These are phyloP conservation scores for Nezara viridula DNA, from an alignment of 2,888 invertebrate genomes.

Conservation along the genomic window DNA sequence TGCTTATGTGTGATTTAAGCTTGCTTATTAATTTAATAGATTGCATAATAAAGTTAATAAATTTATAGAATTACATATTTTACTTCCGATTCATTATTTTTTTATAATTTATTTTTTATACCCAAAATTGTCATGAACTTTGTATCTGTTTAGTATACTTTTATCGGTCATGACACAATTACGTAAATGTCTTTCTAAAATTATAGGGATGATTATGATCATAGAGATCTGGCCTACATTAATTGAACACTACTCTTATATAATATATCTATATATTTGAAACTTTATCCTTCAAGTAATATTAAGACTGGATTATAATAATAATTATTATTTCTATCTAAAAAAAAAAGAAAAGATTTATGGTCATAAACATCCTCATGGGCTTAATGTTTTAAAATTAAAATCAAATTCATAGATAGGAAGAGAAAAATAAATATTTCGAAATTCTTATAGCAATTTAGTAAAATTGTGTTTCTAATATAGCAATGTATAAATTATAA, in stretches of 20 bases:
- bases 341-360: background rate
- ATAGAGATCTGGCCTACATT: constrained; percentile 1
- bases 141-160: constrained; percentile 42
- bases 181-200: constrained; percentile 39
- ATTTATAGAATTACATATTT: background rate
- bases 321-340: background rate
- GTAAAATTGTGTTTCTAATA: constrained; percentile 46
- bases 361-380: constrained; percentile 38
- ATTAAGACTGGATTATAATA: constrained; percentile 27
- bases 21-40: constrained; percentile 30
- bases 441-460: constrained; percentile 40
- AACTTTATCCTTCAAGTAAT: constrained; percentile 10
- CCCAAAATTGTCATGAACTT: constrained; percentile 33
- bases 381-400: constrained; percentile 27
- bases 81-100: constrained; percentile 1
- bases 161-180: constrained; percentile 39
- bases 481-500: constrained; percentile 59
- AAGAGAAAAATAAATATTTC: constrained; percentile 17
- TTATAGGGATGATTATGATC: constrained; percentile 35
- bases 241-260: background rate
- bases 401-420: constrained; percentile 9
- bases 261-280: constrained; percentile 13
- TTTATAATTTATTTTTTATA: background rate
- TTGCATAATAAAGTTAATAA: background rate
- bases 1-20: constrained; percentile 41